Conservation (phyloP, 2,797 vertebrate genomes). For the Peromyscus nudipes region DNA sequence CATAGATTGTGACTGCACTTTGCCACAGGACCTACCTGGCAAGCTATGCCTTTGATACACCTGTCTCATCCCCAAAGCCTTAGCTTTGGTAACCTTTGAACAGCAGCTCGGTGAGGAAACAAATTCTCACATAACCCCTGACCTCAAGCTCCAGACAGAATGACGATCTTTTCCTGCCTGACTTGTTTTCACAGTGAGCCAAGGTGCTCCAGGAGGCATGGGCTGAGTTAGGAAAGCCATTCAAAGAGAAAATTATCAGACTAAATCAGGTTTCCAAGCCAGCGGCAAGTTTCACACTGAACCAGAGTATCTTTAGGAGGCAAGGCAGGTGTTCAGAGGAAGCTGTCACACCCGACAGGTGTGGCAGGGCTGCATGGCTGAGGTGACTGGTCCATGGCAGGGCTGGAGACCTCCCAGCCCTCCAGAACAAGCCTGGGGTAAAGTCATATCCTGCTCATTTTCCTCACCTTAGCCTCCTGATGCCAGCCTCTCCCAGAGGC, state of each 20-base stretch:
- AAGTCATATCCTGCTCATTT: too few species aligned
- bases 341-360: background rate
- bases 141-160: background rate
- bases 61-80: background rate
- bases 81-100: background rate
- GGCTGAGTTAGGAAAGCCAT: background rate
- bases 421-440: background rate
- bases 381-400: background rate
- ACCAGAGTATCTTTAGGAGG: background rate
- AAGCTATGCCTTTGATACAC: background rate
- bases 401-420: background rate
- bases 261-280: background rate
- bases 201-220: background rate
- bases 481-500: background rate
- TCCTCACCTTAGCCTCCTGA: background rate
- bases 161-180: background rate
- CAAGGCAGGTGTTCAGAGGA: background rate
- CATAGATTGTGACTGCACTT: too few species aligned
- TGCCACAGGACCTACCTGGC: background rate
- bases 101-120: background rate
- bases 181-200: background rate
- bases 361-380: accelerated
- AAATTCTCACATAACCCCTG: background rate
- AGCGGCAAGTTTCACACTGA: background rate
- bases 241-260: background rate